Evolutionary conservation across 2,113 vertebrate genomes (phyloP), one percentile per base, ranked within the genome.

Genomic region (Triplophysa siluroides): DNA sequence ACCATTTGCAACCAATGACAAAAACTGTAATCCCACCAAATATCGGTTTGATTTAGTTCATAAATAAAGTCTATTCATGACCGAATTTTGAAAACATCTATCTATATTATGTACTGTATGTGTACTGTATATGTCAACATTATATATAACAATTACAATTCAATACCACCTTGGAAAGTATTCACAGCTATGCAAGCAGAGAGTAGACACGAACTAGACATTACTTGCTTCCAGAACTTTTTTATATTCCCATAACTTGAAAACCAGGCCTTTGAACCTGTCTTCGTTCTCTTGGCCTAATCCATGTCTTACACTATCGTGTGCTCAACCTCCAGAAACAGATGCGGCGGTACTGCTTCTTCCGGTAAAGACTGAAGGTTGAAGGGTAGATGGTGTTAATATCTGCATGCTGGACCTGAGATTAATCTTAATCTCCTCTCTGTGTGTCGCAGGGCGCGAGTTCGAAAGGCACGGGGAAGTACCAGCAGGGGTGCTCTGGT

Each of bases 361-460:
- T 64, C 76, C 12, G 11, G 11, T n/a, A 14, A 11, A 19, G 63
- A 9, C 23, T 8, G 2, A 64, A 50, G 64, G 56, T 56, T 54
- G 26, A 16, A 16, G 45, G 71, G 43, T 43, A 62, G 61, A 85
- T 77, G 73, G 84, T 85, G 87, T 89, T 92, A 88, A 89, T 90
- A 86, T 89, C 90, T 91, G 85, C 87, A 84, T 81, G 83, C 89
- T 87, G 84, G 88, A 84, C 83, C 77, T 78, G 84, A 91, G 78
- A 85, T 89, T 81, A 90, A 80, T 88, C 47, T 78, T 91, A 91
- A 90, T 91, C 89, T 90, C 84, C 76, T 78, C 80, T 84, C 82
- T 85, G 85, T 88, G 80, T 86, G 87, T 82, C 83, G 88, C 47
- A 83, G 86, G 85, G 83, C 84, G 86, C 81, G 83, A 82, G 88